phyloP scores from a whole-genome alignment of 1,140 invertebrate species.

The Aphelenchoides besseyi region DNA sequence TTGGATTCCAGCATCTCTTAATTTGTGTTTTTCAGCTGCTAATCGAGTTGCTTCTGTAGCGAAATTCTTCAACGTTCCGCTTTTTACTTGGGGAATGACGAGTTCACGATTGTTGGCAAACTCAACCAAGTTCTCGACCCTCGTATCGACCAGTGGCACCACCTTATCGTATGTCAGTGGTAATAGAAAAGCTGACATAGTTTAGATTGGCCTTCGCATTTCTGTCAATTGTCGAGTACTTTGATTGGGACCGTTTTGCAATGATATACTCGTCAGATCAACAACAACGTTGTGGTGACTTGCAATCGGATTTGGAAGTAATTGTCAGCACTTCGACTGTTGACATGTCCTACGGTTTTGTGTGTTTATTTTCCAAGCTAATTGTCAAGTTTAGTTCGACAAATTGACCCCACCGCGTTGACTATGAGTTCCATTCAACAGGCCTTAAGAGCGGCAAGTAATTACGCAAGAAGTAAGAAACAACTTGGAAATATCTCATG shows the following conservation, averaged over 20 bases:
- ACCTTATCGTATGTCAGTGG: not conserved
- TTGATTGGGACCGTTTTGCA: constrained; percentile 15
- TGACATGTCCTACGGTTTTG: constrained; percentile 8
- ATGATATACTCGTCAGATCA: not conserved
- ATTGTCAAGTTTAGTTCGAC: not conserved
- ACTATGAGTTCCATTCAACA: not conserved
- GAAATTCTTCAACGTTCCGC: constrained; percentile 21
- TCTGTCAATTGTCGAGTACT: not conserved
- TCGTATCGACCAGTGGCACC: not conserved
- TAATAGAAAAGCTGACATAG: too few species aligned
- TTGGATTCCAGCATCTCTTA: not conserved
- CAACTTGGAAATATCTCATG: not conserved
- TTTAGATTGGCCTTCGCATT: constrained; percentile 6
- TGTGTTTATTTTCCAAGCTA: not conserved
- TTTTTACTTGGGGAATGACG: constrained; percentile 16
- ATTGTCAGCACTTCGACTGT: constrained; percentile 1
- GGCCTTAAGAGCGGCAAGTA: constrained; percentile 4
- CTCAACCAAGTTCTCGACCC: constrained; percentile 7
- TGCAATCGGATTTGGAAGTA: not conserved
- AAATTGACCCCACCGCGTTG: constrained; percentile 3
- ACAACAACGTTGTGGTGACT: not conserved
- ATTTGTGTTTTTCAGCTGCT: constrained; percentile 14
- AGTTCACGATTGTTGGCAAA: not conserved
- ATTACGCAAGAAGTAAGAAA: constrained; percentile 14
- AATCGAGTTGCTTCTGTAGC: constrained; percentile 8